Evolutionary conservation across 1,140 invertebrate genomes (phyloP), one percentile per base, ranked within the genome.

Genomic region (Drosophila albomicans): DNA sequence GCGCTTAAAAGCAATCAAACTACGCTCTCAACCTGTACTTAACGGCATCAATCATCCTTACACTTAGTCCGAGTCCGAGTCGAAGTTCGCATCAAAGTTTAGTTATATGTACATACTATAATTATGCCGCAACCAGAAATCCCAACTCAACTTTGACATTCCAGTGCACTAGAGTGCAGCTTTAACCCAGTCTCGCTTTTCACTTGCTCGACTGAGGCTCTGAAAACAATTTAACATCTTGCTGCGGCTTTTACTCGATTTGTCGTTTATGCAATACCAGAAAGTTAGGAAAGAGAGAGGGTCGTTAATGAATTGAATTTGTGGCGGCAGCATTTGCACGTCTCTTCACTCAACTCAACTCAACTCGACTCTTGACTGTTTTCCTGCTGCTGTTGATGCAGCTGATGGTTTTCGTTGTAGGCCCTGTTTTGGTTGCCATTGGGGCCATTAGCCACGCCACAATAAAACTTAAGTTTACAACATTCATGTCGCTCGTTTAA

Each of bases 381-480:
- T 81, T 76, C 63, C 20, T 63, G 16, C 10, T 38, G 32, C 32
- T 32, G 32, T 8, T 32, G 32, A 1, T 32, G 32, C 30, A 4
- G 30, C 28, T 63, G 32, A 56, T 59, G 65, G 6, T 25, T 51
- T 69, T 30, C 54, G 30, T 69, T 46, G 25, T 67, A 32, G 67
- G 59, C 67, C 70, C 58, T 35, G n/a, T 13, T 43, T 52, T 64
- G 35, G 25, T 41, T 32, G 58, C 71, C 28, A n/a, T 51, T 74
- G 70, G 59, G 32, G 59, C 35, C 46, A 71, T 76, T 82, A 82
- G 79, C 75, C 75, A 59, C 62, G 30, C 51, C 51, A 80, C 77
- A 71, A 69, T 84, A 75, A 78, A 84, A 79, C 65, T 64, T 51
- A 61, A 84, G 81, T 78, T 84, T 77, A 85, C 77, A 84, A 64